Base-by-base conservation (phyloP, 2,888 invertebrate species). In the Keiferia lycopersicella region DNA sequence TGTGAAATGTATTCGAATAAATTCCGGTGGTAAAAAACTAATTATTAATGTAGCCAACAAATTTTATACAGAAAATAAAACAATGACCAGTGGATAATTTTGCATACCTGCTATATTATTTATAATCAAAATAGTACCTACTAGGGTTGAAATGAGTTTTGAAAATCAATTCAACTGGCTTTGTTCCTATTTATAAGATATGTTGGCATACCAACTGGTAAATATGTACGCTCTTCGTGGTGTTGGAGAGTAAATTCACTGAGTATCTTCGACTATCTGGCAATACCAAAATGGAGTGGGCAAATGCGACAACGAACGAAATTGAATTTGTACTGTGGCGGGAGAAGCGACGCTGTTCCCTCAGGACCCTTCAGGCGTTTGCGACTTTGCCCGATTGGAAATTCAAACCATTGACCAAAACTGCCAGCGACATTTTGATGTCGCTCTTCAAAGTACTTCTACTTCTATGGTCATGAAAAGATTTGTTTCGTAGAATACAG, bases 321-420 rank as follows among this genome's bases (percentile, higher is more conserved):
- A 87, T 87, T 87, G 83, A 87, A 86, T 87, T 87, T 82, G 80
- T 80, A 76, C 78, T 77, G 77, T 74, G 71, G 77, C 70, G 69
- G 51, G 70, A 74, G 73, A 72, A 74, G 73, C 76, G 76, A 75
- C 69, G 76, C 67, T 66, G 53, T 66, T 80, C 83, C 75, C 81
- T 58, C 65, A 80, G 77, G 86, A 77, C 67, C 67, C 67, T 73
- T 75, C 72, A 72, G 71, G 70, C 70, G 65, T 71, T 69, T 66
- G 68, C 67, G 68, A 73, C 69, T 67, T 65, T 62, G 63, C 71
- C 63, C 70, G 70, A 77, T 72, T 76, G 72, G 68, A 72, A 74
- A 77, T 75, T 72, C 76, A 72, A 76, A 77, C 77, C 75, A 73
- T 71, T 74, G 73, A 72, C 67, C 67, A 71, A 26, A 70, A 61